Percentiles rank a stretch among this genome's conserved stretches.
phyloP scores from a whole-genome alignment of 2,797 vertebrate genomes.

The Spheniscus humboldti region DNA sequence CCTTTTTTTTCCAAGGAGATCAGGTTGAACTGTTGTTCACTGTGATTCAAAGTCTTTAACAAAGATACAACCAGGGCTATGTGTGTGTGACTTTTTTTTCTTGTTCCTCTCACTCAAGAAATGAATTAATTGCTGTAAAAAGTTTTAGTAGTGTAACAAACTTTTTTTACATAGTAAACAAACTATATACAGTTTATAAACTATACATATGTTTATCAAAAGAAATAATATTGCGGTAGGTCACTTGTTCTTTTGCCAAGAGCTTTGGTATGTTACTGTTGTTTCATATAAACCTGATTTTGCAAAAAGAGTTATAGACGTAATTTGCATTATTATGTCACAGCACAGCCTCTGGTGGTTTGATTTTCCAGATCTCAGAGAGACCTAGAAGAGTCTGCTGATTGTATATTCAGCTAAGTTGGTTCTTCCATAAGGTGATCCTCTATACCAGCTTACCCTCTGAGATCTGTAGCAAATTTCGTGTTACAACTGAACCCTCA shows the following conservation, averaged over 20 bases:
- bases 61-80: background rate
- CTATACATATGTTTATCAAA: background rate
- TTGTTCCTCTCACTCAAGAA: background rate
- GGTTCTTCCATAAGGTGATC: background rate
- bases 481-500: background rate
- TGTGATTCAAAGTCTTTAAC: background rate
- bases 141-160: background rate
- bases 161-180: background rate
- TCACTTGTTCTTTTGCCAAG: background rate
- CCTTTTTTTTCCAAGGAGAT: background rate
- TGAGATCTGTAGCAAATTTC: background rate
- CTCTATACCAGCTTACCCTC: background rate
- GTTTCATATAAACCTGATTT: background rate
- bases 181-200: background rate
- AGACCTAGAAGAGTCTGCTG: background rate
- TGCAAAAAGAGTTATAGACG: background rate
- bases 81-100: background rate
- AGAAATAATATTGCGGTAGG: background rate
- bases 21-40: background rate
- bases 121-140: background rate
- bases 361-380: background rate
- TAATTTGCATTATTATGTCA: conserved; percentile 1
- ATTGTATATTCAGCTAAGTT: background rate
- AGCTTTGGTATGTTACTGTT: conserved; percentile 23
- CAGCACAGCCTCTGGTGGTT: background rate